These are phyloP conservation scores for Hippopotamyrus pictus DNA, from an alignment of 2,797 vertebrate species.

Conservation along the genomic window DNA sequence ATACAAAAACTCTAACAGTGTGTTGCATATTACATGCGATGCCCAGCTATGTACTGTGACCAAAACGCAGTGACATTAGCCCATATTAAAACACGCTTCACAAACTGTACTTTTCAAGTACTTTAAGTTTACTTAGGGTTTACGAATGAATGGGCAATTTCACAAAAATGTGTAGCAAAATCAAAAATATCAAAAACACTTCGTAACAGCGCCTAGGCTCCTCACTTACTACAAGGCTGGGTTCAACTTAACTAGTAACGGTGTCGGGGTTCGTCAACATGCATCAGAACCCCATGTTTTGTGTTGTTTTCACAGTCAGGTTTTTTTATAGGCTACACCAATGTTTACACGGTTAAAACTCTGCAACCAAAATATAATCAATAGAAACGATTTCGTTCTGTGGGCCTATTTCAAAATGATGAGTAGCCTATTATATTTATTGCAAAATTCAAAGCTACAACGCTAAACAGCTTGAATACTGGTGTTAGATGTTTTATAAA, in stretches of 20 bases:
- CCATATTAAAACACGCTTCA: not conserved
- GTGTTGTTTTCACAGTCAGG: not conserved
- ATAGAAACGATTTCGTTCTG: not conserved
- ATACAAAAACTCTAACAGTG: not conserved
- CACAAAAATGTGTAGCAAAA: not conserved
- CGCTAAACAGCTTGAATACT: not conserved
- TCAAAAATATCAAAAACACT: not conserved
- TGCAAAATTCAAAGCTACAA: not conserved
- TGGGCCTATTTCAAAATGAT: not conserved
- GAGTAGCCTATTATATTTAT: not conserved
- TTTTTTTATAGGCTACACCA: not conserved
- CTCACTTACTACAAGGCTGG: not conserved
- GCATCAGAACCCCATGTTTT: not conserved
- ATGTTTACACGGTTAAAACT: not conserved
- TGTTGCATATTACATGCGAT: not conserved
- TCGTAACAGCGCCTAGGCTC: not conserved
- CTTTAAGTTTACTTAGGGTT: not conserved
- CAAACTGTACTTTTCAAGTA: not conserved
- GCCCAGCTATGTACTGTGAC: not conserved
- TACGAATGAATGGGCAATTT: not conserved
- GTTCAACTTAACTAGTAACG: not conserved
- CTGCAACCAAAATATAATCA: not conserved
- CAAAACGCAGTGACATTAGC: not conserved
- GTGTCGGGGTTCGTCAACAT: not conserved
- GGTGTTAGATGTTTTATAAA: not conserved